Base-by-base conservation (phyloP, 2,888 invertebrate genomes). In the Polyommatus iphigenia region DNA sequence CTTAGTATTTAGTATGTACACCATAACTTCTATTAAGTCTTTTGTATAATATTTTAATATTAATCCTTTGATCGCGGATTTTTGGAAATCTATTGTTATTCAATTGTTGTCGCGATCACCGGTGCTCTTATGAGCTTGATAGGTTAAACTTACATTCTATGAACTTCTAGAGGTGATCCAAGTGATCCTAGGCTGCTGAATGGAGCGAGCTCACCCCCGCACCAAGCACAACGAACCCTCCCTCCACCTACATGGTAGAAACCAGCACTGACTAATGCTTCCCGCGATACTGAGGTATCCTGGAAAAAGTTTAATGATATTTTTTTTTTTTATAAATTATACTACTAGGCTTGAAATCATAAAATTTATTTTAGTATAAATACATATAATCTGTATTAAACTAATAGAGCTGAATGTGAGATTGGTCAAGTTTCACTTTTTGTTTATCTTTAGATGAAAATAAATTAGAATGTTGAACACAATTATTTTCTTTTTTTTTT, bases 221-320 rank as follows among this genome's bases (percentile, higher is more conserved):
- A 98, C 95, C 96, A 98, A 1, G 96, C 97, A 89, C 98, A 98
- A 80, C 96, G 95, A 0, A 98, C 96, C 86, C 88, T 84, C 0
- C 95, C 95, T 62, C 95, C 94, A 80, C 96, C 96, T 3, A 97
- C 93, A 85, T 97, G 98, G 88, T 97, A 98, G 88, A 98, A 98
- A 5, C 98, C 98, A 76, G 98, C 97, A 86, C 94, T 95, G 0
- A 98, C 98, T 80, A 98, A 91, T 8, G 96, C 95, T 85, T 96
- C 95, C 0, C 97, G 96, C 2, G 96, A 94, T 29, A 98, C 89
- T 59, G 90, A 90, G 6, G 84, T 80, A 80, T 93, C 93, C 94
- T 94, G 81, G 15, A 87, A 81, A 71, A 75, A 46, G 46, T 10
- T 13, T 24, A 24, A 24, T 24, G 24, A 24, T 24, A 24, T 1